phyloP scores from a whole-genome alignment of 1,140 invertebrate genomes.

The Neocloeon triangulifer region DNA sequence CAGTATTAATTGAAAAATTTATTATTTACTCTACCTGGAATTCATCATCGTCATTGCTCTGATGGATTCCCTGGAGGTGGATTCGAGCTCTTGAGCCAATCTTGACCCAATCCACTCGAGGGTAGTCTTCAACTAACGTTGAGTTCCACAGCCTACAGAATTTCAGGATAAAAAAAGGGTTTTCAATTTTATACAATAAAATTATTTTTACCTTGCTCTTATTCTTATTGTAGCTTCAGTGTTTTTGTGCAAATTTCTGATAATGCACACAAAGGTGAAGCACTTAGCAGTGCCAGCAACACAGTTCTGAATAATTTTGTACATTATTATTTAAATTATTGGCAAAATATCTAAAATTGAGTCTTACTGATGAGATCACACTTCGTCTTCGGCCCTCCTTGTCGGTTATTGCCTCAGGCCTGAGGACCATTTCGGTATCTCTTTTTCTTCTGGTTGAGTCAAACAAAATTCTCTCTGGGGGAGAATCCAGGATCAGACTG shows the following conservation, averaged over 20 bases:
- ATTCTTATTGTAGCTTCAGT: constrained; percentile 56
- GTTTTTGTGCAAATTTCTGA: constrained; percentile 47
- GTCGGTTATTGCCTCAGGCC: constrained; percentile 41
- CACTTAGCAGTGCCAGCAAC: constrained; percentile 58
- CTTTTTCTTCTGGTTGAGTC: constrained; percentile 26
- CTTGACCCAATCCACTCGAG: constrained; percentile 55
- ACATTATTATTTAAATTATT: not conserved
- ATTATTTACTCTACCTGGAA: constrained; percentile 26
- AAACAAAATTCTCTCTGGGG: too few species aligned
- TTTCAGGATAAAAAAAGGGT: not conserved
- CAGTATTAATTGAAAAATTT: constrained; percentile 5
- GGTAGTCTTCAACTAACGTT: constrained; percentile 70
- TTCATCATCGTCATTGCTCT: constrained; percentile 37
- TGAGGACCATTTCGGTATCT: constrained; percentile 46
- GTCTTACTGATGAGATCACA: constrained; percentile 49
- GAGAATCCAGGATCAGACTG: not conserved
- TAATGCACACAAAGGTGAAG: constrained; percentile 56
- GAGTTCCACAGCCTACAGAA: constrained; percentile 60
- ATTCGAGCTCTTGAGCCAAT: constrained; percentile 57
- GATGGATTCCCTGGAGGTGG: constrained; percentile 43
- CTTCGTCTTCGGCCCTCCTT: constrained; percentile 43
- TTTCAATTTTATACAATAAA: constrained; percentile 3
- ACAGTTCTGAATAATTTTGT: constrained; percentile 36
- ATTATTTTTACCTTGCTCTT: constrained; percentile 30
- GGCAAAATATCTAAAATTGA: not conserved